phyloP scores from a whole-genome alignment of 2,113 vertebrate species.

The Natator depressus region DNA sequence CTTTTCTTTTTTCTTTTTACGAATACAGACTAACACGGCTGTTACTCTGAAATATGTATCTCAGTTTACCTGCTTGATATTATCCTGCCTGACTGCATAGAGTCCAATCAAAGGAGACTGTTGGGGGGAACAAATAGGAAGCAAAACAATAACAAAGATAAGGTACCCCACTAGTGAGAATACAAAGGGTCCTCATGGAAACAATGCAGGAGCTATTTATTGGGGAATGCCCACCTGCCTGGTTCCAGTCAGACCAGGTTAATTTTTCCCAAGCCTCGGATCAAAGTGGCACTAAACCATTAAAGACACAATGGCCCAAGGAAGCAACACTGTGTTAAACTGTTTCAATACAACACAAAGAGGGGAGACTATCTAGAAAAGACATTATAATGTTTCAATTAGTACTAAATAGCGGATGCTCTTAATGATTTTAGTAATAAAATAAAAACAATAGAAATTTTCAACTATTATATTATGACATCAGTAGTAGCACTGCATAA shows the following conservation, averaged over 20 bases:
- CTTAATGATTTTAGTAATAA: too few species aligned
- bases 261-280: not conserved
- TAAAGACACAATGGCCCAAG: not conserved
- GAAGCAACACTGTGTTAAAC: too few species aligned
- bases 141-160: not conserved
- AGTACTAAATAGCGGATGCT: too few species aligned
- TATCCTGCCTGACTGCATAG: not conserved
- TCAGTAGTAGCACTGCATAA: too few species aligned
- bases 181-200: not conserved
- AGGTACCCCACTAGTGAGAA: not conserved
- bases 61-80: not conserved
- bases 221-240: not conserved
- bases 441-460: too few species aligned
- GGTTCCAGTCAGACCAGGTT: not conserved
- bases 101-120: not conserved
- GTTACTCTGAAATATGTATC: too few species aligned
- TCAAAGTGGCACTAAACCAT: not conserved
- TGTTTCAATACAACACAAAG: too few species aligned
- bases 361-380: too few species aligned
- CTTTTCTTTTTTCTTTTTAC: too few species aligned
- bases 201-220: not conserved
- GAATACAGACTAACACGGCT: too few species aligned
- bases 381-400: too few species aligned
- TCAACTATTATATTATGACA: too few species aligned
- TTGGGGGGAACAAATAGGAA: not conserved